Base-by-base conservation (phyloP, 2,797 vertebrate species). In the Liparis tanakae region DNA sequence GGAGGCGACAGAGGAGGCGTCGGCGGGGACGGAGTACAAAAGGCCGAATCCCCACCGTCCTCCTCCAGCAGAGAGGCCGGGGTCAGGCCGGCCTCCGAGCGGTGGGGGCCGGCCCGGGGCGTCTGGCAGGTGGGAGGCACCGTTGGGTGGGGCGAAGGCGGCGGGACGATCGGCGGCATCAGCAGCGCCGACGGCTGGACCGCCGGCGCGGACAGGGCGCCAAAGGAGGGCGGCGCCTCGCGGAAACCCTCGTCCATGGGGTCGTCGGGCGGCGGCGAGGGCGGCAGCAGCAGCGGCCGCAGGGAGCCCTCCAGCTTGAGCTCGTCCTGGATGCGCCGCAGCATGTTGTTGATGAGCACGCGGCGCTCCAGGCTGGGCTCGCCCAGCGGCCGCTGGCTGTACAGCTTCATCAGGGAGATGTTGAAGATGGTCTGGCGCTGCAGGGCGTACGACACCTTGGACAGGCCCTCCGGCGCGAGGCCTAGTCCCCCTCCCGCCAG, bases 341-440 rank as follows among this genome's bases (percentile, higher is more conserved):
- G 81, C 97, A 99, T 97, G 95, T 99, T 99, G 95, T 98, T 99
- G 89, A 99, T 99, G 89, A 99, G 93, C 89, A 99, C 97, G 0
- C 97, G 98, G 86, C 96, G 97, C 89, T 98, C 96, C 92, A 99
- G 93, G 89, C 97, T 96, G 43, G 97, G 98, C 94, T 99, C 97
- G 0, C 95, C 94, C 56, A 96, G 95, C 5, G 97, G 95, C 83
- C 97, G 94, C 88, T 97, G 97, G 94, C 95, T 98, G 83, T 98
- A 99, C 83, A 99, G 95, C 92, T 99, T 99, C 98, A 99, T 98
- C 91, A 99, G 95, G 83, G 98, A 99, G 96, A 99, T 98, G 96
- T 98, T 99, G 95, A 99, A 99, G 94, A 99, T 97, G 94, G 97
- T 98, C 95, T 99, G 98, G 72, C 97, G 95, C 94, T 99, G 97